A percentile compares a stretch with the other conserved stretches of the same genome.
These are phyloP conservation scores for Pomatorhinus ruficollis DNA, from an alignment of 2,113 vertebrate genomes.

Conservation along the genomic window DNA sequence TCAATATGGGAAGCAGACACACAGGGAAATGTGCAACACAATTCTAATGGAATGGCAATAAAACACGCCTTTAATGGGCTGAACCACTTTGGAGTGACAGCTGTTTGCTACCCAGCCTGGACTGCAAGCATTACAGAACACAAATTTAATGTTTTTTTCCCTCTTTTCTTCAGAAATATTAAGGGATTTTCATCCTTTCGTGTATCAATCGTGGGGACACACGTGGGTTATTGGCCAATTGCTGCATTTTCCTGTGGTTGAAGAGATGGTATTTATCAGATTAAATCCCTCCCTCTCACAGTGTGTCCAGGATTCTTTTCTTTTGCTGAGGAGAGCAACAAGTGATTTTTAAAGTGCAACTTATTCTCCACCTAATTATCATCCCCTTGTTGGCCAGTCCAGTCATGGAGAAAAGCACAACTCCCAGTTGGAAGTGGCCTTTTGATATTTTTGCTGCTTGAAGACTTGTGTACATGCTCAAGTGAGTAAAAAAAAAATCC, in stretches of 20 bases:
- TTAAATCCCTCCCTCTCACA: neutral
- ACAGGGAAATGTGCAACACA: neutral
- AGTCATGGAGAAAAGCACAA: neutral
- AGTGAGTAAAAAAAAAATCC: neutral
- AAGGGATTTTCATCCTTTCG: neutral
- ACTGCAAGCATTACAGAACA: neutral
- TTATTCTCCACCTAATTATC: neutral
- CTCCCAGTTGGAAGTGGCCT: neutral
- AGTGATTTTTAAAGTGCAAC: neutral
- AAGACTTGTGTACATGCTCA: neutral
- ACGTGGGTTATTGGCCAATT: neutral
- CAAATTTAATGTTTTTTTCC: neutral
- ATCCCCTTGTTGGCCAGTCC: neutral
- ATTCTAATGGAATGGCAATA: neutral
- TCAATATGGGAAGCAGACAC: neutral
- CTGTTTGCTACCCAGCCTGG: neutral
- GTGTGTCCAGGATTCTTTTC: neutral
- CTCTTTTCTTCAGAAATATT: neutral
- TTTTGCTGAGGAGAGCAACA: neutral
- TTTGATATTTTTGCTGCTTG: neutral
- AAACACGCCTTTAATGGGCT: neutral
- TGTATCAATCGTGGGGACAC: neutral
- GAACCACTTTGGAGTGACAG: neutral
- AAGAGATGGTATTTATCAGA: neutral
- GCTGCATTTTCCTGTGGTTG: neutral